A percentile compares a stretch with the other conserved stretches of the same genome.
These are phyloP conservation scores for Rhyacichthys aspro DNA, from an alignment of 2,797 vertebrate genomes.

Conservation along the genomic window DNA sequence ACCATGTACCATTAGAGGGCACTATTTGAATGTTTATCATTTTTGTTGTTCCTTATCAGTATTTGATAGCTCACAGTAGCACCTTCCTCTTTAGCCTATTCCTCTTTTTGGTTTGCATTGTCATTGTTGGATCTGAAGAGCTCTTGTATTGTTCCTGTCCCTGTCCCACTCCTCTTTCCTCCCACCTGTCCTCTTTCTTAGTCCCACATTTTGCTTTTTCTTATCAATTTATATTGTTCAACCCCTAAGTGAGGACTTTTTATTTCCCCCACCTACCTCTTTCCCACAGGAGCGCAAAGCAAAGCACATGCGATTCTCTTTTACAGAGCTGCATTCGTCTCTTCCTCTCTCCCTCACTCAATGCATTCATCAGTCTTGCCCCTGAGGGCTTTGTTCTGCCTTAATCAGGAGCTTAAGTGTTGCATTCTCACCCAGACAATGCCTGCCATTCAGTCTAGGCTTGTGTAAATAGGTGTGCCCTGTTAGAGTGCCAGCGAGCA, in stretches of 20 bases:
- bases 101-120: constrained; percentile 31
- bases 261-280: constrained; percentile 29
- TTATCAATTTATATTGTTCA: constrained; percentile 29
- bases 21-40: constrained; percentile 59
- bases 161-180: constrained; percentile 13
- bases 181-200: constrained; percentile 13
- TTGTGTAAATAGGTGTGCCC: constrained; percentile 78
- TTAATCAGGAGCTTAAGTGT: constrained; percentile 80
- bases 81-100: constrained; percentile 45
- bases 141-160: constrained; percentile 36
- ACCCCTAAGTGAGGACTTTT: constrained; percentile 15
- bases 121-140: constrained; percentile 46
- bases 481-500: constrained; percentile 71
- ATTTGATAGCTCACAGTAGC: constrained; percentile 44
- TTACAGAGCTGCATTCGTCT: constrained; percentile 48
- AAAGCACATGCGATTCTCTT: constrained; percentile 63
- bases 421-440: constrained; percentile 77
- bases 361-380: constrained; percentile 69
- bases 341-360: constrained; percentile 36
- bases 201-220: constrained; percentile 37
- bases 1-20: constrained; percentile 61
- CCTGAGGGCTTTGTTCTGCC: constrained; percentile 75
- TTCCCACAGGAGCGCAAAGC: constrained; percentile 52
- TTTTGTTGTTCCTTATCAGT: constrained; percentile 43
- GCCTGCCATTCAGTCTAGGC: constrained; percentile 71